Evolutionary conservation across 1,140 invertebrate species (phyloP), one percentile per base, ranked within the genome.

Genomic region (Gonioctena quinquepunctata): DNA sequence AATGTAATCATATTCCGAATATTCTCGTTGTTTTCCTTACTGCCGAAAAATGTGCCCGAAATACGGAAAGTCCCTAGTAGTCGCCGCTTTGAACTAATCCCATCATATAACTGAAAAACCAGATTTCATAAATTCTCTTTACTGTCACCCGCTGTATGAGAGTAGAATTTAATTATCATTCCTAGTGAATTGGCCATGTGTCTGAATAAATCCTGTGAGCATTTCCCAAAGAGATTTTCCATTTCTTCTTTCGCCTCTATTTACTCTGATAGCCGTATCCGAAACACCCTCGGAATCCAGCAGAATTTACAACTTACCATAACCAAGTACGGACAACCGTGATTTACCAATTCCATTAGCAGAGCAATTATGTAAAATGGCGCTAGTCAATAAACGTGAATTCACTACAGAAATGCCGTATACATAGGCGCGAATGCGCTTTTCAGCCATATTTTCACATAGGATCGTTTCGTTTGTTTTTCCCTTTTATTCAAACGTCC

Each of bases 281-380:
- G 33, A 42, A 11, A 42, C 33, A n/a, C 33, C 33, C 33, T 54
- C 13, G 52, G 19, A 18, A 54, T 54, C 19, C 22, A 54, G 18
- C 22, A 18, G 0, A 23, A 54, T 54, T 54, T 54, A 23, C 52
- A 16, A 23, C 52, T 16, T 3, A 42, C 52, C 52, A 54, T 54
- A 8, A 19, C 6, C 18, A 54, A 54, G 52, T 23, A 11, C 19
- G 19, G 13, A 19, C 18, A 54, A 23, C 22, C 7, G 71, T 70
- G 71, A 73, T 73, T 73, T 70, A 73, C 68, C 71, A 73, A 73
- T 73, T 73, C 68, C 71, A 73, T 73, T 73, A 73, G 71, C 49
- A 57, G 52, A 70, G 68, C 71, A 73, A 73, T 73, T 73, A 73
- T 73, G 71, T 70, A 73, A 73, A 73, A 73, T 73, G 68, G 68